A percentile compares a stretch with the other conserved stretches of the same genome.
Conservation (phyloP, 2,113 vertebrate species). For the Ploceus nigricollis region DNA sequence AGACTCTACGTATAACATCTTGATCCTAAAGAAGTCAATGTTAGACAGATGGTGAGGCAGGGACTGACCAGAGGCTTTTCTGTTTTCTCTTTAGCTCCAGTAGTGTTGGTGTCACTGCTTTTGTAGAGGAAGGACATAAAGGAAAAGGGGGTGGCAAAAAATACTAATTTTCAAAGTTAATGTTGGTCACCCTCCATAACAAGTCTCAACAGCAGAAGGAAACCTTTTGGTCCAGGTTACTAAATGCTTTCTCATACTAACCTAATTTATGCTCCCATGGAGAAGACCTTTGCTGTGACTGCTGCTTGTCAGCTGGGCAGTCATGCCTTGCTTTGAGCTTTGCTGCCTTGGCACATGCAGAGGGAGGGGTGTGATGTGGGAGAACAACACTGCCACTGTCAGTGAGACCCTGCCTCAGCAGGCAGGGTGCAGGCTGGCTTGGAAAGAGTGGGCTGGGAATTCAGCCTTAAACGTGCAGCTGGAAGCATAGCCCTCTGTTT, state of each 20-base stretch:
- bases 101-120: background rate
- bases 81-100: background rate
- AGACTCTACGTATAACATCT: background rate
- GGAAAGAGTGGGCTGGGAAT: background rate
- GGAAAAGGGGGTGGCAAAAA: background rate
- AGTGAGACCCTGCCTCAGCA: background rate
- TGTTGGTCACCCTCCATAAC: background rate
- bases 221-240: background rate
- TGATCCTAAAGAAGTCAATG: background rate
- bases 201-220: background rate
- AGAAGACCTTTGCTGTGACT: background rate
- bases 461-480: background rate
- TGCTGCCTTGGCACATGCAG: background rate
- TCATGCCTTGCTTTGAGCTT: background rate
- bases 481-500: fast-evolving
- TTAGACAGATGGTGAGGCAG: background rate
- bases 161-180: background rate
- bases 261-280: background rate
- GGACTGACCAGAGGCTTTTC: background rate
- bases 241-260: background rate
- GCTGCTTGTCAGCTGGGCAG: background rate
- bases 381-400: fast-evolving
- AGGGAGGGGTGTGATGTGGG: background rate
- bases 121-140: background rate
- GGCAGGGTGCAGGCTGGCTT: background rate